A percentile compares a stretch with the other conserved stretches of the same genome.
These are phyloP conservation scores for Clitarchus hookeri DNA, from an alignment of 2,888 invertebrate genomes.

Conservation along the genomic window DNA sequence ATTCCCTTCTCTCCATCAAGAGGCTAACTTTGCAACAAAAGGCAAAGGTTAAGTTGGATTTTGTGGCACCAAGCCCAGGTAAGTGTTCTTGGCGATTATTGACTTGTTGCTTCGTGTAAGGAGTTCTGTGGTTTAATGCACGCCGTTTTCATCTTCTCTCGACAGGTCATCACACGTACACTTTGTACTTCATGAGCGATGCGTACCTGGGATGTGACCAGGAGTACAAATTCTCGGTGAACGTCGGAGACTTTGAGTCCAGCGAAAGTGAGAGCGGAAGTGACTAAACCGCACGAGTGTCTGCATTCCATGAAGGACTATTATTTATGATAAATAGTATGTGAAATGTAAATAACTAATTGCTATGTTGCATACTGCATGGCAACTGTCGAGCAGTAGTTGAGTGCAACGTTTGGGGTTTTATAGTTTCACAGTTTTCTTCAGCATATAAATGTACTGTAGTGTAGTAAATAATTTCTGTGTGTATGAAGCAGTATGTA, in stretches of 20 bases:
- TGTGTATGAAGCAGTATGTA: background rate
- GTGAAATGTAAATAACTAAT: background rate
- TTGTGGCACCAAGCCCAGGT: constrained; percentile 84
- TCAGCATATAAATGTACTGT: background rate
- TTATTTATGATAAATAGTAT: background rate
- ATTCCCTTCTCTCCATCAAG: constrained; percentile 96
- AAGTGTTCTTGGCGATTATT: constrained; percentile 32
- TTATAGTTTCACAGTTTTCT: background rate
- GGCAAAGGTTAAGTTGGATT: constrained; percentile 86
- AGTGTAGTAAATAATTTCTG: background rate
- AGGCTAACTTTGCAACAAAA: constrained; percentile 91
- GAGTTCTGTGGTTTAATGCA: too few relatives aligned
- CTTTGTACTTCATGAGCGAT: constrained; percentile 98
- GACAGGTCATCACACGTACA: constrained; percentile 83
- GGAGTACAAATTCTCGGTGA: constrained; percentile 92
- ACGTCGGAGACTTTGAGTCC: constrained; percentile 76
- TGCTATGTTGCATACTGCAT: background rate
- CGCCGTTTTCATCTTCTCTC: constrained; percentile 31
- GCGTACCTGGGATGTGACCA: constrained; percentile 99
- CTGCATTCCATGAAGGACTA: constrained; percentile 5
- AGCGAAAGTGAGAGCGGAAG: constrained; percentile 47
- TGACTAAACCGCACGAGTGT: constrained; percentile 28
- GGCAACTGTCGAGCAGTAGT: background rate
- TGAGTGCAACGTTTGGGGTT: too few relatives aligned
- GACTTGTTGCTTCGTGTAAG: too few relatives aligned